phyloP scores from a whole-genome alignment of 2,888 invertebrate species.

The Microctonus brassicae region DNA sequence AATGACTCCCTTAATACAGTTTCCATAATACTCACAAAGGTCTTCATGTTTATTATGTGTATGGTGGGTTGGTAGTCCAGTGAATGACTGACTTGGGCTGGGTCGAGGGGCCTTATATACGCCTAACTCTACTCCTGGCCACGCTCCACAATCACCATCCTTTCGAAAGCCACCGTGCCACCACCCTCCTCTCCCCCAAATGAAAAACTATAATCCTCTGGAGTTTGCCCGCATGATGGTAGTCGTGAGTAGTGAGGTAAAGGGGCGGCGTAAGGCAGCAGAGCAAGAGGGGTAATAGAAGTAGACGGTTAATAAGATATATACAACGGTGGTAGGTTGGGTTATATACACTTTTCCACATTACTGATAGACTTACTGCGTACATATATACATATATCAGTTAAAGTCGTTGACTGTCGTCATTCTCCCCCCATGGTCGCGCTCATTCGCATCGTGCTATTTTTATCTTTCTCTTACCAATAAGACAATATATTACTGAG shows the following conservation, averaged over 20 bases:
- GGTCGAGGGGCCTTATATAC: constrained; percentile 69
- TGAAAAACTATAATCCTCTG: constrained; percentile 65
- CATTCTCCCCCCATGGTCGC: constrained; percentile 32
- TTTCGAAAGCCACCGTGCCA: constrained; percentile 68
- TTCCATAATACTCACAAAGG: constrained; percentile 68
- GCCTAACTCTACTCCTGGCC: constrained; percentile 66
- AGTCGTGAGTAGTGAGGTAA: constrained; percentile 38
- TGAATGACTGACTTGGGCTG: constrained; percentile 70
- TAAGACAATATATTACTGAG: constrained; percentile 19
- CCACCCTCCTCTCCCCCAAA: constrained; percentile 63
- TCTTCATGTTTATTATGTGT: constrained; percentile 69
- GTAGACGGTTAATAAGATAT: background rate
- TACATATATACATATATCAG: background rate
- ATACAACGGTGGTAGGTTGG: constrained; percentile 20
- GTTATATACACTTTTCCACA: constrained; percentile 6
- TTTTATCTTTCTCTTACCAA: constrained; percentile 48
- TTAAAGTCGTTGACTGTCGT: constrained; percentile 9
- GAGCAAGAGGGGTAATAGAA: constrained; percentile 43
- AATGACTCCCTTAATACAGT: constrained; percentile 27
- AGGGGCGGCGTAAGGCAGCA: background rate
- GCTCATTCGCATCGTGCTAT: constrained; percentile 38
- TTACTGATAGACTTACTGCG: background rate
- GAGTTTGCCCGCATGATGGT: constrained; percentile 45
- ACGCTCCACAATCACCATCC: constrained; percentile 68
- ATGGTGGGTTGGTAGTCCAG: constrained; percentile 69